Base-by-base conservation (phyloP, 53 echinoderm and acorn worm species). In the Antedon mediterranea region DNA sequence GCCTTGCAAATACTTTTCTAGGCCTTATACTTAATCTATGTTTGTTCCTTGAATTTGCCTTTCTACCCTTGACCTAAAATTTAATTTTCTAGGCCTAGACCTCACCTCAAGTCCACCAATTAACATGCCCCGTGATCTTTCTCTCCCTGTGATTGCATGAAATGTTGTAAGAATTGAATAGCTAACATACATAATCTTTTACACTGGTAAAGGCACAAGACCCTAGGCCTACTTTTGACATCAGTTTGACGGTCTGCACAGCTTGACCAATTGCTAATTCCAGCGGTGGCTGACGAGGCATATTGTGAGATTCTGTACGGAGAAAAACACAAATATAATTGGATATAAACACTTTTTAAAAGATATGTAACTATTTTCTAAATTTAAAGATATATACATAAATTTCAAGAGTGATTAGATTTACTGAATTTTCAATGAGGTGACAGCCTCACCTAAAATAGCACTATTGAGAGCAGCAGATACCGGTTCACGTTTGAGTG, bases 381-480 rank as follows among this genome's bases (percentile, higher is more conserved):
- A n/a, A n/a, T n/a, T n/a, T n/a, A n/a, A n/a, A n/a, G n/a, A n/a
- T n/a, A n/a, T n/a, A n/a, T n/a, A n/a, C n/a, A n/a, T n/a, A n/a
- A n/a, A n/a, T n/a, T n/a, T n/a, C n/a, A n/a, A n/a, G n/a, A n/a
- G n/a, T n/a, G n/a, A n/a, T n/a, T n/a, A n/a, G n/a, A n/a, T n/a
- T n/a, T n/a, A n/a, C n/a, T n/a, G n/a, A n/a, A n/a, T n/a, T n/a
- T n/a, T n/a, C n/a, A n/a, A n/a, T 11, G 30, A 76, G 27, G n/a
- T 37, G 43, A 42, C 14, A 23, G 0, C 28, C 89, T 92, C 33
- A 97, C 98, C 98, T 87, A 97, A 86, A 77, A 97, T 97, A 92
- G 98, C 98, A 97, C 98, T 97, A 79, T 97, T 97, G 20, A 97
- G 88, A 43, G 98, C 87, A 79, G 98, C 92, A 90, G 92, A 97